Percentiles rank a stretch among this genome's conserved stretches.
Conservation (phyloP, 2,113 vertebrate genomes). For the Serinus canaria region DNA sequence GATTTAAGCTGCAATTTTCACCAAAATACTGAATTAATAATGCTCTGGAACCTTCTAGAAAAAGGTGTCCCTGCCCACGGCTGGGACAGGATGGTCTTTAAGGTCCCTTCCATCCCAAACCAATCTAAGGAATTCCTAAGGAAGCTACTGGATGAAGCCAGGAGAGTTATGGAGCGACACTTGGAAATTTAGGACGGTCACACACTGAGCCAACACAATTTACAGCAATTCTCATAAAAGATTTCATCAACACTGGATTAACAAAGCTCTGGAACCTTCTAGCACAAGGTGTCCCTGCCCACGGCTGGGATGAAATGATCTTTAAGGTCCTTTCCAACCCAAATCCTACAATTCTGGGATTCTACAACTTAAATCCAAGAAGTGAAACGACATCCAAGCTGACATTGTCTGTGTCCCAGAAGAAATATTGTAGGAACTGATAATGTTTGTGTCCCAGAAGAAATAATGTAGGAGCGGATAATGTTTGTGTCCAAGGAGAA, state of each 20-base stretch:
- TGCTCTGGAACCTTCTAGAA: background rate
- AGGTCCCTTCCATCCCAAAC: background rate
- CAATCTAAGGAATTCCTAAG: background rate
- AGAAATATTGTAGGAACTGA: background rate
- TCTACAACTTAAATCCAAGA: background rate
- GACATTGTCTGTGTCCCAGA: background rate
- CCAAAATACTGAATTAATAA: background rate
- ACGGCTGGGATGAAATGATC: background rate
- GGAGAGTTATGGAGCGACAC: fast-evolving
- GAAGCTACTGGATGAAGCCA: background rate
- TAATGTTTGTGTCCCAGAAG: background rate
- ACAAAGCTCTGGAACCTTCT: background rate
- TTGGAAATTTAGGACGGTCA: background rate
- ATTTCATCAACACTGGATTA: background rate
- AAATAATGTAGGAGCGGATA: too few relatives aligned
- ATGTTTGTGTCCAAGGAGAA: background rate
- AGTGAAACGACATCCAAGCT: background rate
- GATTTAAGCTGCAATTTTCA: background rate
- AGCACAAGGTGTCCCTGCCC: background rate
- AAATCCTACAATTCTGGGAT: background rate
- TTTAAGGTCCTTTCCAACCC: background rate
- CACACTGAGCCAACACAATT: background rate
- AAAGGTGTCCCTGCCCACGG: background rate
- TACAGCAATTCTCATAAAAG: background rate
- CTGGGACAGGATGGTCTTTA: fast-evolving